Evolutionary conservation across 2,888 invertebrate species (phyloP), one percentile per base, ranked within the genome.

Genomic region (Stenodema calcarata): DNA sequence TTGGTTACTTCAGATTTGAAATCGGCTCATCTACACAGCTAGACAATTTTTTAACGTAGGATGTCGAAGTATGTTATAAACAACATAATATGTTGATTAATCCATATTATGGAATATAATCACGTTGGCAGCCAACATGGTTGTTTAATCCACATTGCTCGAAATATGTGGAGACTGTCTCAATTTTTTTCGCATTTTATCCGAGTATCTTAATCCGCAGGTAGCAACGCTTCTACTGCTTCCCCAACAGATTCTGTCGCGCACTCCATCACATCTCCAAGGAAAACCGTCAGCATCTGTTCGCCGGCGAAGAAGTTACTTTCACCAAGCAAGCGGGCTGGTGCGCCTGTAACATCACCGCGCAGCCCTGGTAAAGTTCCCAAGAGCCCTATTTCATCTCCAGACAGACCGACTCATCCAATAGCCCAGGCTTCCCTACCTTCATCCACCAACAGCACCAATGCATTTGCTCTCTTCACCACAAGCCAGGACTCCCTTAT

Each of bases 401-500:
- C 80, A 3, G 54, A 47, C 18, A 84, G 30, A 23, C 42, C 44
- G 2, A 84, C 23, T 14, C 12, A 41, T n/a, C 42, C 75, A 28
- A 16, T 62, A 54, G 28, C 11, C n/a, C 73, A 75, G 35, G 41
- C 42, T 23, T 47, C 84, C 30, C 50, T 47, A 2, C 27, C 75
- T 6, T 75, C 42, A 6, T 30, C 84, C 11, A 84, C 76, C 28
- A 84, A 84, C 50, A 75, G 44, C 28, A 84, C 27, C 75, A 84
- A 84, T 23, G 14, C 47, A 14, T 84, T 84, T 62, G 54, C 84
- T 30, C 75, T 47, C 2, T 84, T 76, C 73, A 84, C 73, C 23
- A 47, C 73, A 1, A 84, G 73, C 50, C 84, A 84, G 30, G 84
- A 84, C 47, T 50, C 75, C 35, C 75, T 84, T 28, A 84, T 84